Evolutionary conservation across 2,797 vertebrate species (phyloP).

Genomic region (Schizopygopsis malacanthus): DNA sequence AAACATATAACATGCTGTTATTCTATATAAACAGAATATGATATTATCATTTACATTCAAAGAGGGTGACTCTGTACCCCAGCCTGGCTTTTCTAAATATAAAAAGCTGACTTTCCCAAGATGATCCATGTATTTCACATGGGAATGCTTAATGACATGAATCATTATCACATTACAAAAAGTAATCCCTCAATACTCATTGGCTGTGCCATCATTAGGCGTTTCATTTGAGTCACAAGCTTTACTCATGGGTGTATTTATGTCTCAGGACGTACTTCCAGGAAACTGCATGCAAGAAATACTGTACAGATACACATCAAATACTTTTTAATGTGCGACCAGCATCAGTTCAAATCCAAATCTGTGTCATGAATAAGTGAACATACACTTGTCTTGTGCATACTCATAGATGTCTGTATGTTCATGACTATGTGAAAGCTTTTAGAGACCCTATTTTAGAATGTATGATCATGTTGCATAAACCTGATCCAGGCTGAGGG

Average conservation of each 20-base stretch:
- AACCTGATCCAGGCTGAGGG: slow-evolving; percentile 69
- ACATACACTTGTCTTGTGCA: not conserved
- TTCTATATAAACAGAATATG: not conserved
- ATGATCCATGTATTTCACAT: slow-evolving; percentile 8
- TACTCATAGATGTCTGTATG: not conserved
- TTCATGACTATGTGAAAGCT: not conserved
- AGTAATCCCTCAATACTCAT: slow-evolving; percentile 19
- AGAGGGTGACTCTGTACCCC: not conserved
- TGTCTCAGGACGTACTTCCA: slow-evolving; percentile 11
- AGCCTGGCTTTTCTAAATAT: slow-evolving; percentile 2
- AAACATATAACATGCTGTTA: not conserved
- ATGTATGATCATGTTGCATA: slow-evolving; percentile 72
- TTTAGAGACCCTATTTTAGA: slow-evolving; percentile 70
- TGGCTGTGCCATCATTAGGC: not conserved
- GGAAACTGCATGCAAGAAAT: not conserved
- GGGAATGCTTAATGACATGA: slow-evolving; percentile 14
- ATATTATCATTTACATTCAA: not conserved
- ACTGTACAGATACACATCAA: slow-evolving; percentile 2
- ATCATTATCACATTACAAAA: slow-evolving; percentile 38
- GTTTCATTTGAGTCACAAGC: slow-evolving; percentile 12
- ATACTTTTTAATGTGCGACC: not conserved
- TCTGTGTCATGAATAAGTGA: slow-evolving; percentile 10
- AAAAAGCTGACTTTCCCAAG: slow-evolving; percentile 27
- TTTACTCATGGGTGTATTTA: slow-evolving; percentile 24
- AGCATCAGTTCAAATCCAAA: not conserved